Percentiles rank a stretch among this genome's conserved stretches.
Conservation (phyloP, 2,888 invertebrate species). For the Cryptus viduatorius region DNA sequence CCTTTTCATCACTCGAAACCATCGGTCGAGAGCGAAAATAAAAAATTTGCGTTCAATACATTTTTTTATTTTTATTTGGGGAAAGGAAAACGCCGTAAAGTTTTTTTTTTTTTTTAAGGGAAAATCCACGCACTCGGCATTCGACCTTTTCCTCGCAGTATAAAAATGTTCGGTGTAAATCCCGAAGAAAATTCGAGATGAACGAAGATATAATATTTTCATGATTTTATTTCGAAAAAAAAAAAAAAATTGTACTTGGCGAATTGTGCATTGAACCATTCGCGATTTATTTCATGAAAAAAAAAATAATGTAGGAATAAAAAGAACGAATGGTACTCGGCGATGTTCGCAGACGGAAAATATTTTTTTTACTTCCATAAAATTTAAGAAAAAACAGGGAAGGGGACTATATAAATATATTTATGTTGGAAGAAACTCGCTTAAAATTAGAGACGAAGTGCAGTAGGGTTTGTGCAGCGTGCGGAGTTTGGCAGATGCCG, state of each 20-base stretch:
- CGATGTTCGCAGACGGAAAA: not conserved
- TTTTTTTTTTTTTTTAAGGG: not conserved
- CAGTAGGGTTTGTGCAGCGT: constrained; percentile 7
- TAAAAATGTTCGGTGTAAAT: too few species aligned
- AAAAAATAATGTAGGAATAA: not conserved
- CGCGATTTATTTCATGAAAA: not conserved
- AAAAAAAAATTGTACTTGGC: not conserved
- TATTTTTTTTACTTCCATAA: not conserved
- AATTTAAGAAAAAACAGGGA: not conserved
- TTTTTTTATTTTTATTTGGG: not conserved
- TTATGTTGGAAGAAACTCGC: constrained; percentile 19
- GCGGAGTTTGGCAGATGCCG: constrained; percentile 56
- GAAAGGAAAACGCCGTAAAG: not conserved
- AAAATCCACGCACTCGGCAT: not conserved
- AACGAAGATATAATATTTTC: not conserved
- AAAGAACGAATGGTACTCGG: not conserved
- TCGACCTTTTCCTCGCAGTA: too few species aligned
- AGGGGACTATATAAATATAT: not conserved
- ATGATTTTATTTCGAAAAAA: not conserved
- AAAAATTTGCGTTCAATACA: not conserved
- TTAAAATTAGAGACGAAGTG: constrained; percentile 38
- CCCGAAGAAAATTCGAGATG: too few species aligned
- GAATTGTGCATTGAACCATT: not conserved
- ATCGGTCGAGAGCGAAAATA: not conserved
- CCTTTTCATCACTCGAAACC: not conserved